Percentiles rank a stretch among this genome's conserved stretches.
Evolutionary conservation across 2,888 invertebrate species (phyloP).

Genomic region (Ecdyonurus torrentis): DNA sequence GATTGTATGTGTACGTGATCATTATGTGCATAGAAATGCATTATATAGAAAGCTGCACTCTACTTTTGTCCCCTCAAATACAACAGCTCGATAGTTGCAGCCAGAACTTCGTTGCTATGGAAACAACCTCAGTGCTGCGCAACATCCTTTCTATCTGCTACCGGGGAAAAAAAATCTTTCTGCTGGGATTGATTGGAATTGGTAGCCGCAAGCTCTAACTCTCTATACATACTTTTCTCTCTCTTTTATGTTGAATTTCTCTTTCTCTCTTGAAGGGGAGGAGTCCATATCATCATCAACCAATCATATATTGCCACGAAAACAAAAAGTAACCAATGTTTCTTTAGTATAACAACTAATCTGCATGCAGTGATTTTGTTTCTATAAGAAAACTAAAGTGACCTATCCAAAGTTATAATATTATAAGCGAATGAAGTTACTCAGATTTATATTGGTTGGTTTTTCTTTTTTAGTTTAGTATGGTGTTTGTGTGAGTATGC

Average conservation of each 20-base stretch:
- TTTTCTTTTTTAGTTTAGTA: too few species aligned
- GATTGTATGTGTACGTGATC: too few species aligned
- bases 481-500: too few species aligned
- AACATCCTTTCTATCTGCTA: not conserved
- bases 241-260: not conserved
- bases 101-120: not conserved
- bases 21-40: too few species aligned
- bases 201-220: not conserved
- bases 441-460: not conserved
- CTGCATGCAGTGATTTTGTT: constrained; percentile 2
- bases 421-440: not conserved
- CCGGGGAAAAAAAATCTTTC: not conserved
- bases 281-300: not conserved
- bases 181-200: constrained; percentile 1
- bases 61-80: not conserved
- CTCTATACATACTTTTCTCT: too few species aligned
- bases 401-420: not conserved
- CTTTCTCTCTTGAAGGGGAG: not conserved
- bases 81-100: not conserved
- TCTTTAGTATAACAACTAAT: not conserved
- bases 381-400: not conserved
- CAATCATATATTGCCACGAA: not conserved
- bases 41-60: too few species aligned
- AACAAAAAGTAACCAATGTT: not conserved
- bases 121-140: not conserved